Base-by-base conservation (phyloP, 2,113 vertebrate genomes). In the Gasterosteus aculeatus region DNA sequence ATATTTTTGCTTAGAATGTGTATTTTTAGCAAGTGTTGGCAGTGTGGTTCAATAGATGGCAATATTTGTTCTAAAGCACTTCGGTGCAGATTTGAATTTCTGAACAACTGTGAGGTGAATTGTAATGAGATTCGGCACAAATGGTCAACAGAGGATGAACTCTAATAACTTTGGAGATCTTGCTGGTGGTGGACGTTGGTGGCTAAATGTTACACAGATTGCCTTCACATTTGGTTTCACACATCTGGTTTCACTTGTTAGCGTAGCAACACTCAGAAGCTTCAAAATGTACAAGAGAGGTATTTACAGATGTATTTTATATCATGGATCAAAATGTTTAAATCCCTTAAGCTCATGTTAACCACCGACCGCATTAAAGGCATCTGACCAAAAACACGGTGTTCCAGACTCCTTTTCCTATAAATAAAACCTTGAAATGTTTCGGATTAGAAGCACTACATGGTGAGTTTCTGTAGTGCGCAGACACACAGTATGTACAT, bases 1-100 rank as follows among this genome's bases (percentile, higher is more conserved):
- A 19, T 63, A 11, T 31, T 65, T 77, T 62, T 51, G 11, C 2
- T 47, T 18, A 38, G 47, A 70, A 35, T 11, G 10, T 38, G 29
- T 44, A 41, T 46, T 67, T 75, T 59, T 54, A 51, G 5, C 33
- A 42, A 26, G 1, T 18, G 51, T 26, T 35, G 15, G 47, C 11
- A 1, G 31, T 16, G 66, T 29, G n/a, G 49, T 15, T 39, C n/a
- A 12, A 26, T 22, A n/a, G 12, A 68, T 41, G 49, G 14, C 15
- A 6, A 42, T 18, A 26, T 31, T 10, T 26, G 29, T 46, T 11
- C 33, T 22, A 44, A 8, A 22, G 6, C 26, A 22, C 41, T 66
- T 67, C 38, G 44, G 26, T 71, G 60, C 41, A 41, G 54, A 41
- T 22, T 61, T 11, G 16, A 57, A 57, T 57, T 31, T 57, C 26